A percentile compares a stretch with the other conserved stretches of the same genome.
These are phyloP conservation scores for Eupithecia vulgata DNA, from an alignment of 2,888 invertebrate species.

Conservation along the genomic window DNA sequence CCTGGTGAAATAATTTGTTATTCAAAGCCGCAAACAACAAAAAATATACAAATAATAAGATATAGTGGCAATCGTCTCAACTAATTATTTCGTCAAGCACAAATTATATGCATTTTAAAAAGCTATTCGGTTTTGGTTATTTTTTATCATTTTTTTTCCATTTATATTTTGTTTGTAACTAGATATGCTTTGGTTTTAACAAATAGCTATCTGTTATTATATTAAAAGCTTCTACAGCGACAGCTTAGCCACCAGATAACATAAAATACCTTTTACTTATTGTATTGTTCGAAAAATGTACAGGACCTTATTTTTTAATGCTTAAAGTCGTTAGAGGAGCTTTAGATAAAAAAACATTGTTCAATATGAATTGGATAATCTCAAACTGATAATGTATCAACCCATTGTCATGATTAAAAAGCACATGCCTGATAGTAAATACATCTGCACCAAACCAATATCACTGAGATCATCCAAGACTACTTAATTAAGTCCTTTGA, in stretches of 20 bases:
- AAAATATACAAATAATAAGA: background rate
- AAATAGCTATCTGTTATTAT: slow-evolving; percentile 45
- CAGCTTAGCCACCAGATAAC: slow-evolving; percentile 49
- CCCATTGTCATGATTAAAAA: background rate
- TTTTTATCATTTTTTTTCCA: slow-evolving; percentile 33
- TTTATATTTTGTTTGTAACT: slow-evolving; percentile 40
- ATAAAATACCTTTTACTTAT: background rate
- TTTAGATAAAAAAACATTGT: slow-evolving; percentile 42
- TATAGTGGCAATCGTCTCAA: background rate
- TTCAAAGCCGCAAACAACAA: background rate
- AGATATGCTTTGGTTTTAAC: slow-evolving; percentile 39
- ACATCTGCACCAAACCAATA: background rate
- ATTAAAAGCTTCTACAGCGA: slow-evolving; percentile 72
- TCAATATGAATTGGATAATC: slow-evolving; percentile 43
- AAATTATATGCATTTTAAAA: slow-evolving; percentile 20
- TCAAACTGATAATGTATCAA: slow-evolving; percentile 19
- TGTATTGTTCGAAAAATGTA: background rate
- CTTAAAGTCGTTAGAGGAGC: slow-evolving; percentile 58
- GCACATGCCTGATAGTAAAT: slow-evolving; percentile 5
- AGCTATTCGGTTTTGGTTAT: slow-evolving; percentile 34
- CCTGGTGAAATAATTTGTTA: slow-evolving; percentile 58
- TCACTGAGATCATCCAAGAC: slow-evolving; percentile 26
- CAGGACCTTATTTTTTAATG: background rate
- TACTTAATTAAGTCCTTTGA: slow-evolving; percentile 2
- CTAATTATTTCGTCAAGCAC: slow-evolving; percentile 37